These are phyloP conservation scores for Collichthys lucidus DNA, from an alignment of 2,113 vertebrate genomes.

Conservation along the genomic window DNA sequence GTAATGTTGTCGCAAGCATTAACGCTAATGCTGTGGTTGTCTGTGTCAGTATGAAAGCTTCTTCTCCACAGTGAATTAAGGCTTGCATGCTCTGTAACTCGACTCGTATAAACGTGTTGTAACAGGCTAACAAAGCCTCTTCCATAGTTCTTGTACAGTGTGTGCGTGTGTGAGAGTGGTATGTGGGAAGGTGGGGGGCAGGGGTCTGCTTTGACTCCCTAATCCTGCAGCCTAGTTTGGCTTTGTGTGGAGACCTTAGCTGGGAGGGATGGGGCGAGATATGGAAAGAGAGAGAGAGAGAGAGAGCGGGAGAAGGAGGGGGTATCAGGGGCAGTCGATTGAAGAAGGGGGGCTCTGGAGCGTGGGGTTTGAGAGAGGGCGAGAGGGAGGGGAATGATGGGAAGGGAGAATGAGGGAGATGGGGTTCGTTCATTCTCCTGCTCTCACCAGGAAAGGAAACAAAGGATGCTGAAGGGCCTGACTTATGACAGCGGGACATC, in stretches of 20 bases:
- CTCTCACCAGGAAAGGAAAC: constrained; percentile 73
- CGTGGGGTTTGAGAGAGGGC: constrained; percentile 44
- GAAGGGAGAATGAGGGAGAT: constrained; percentile 69
- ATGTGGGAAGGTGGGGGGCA: constrained; percentile 68
- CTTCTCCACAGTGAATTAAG: constrained; percentile 21
- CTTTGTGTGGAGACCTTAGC: constrained; percentile 75
- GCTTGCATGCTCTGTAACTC: constrained; percentile 25
- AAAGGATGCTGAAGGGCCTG: constrained; percentile 73
- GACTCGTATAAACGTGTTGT: constrained; percentile 42
- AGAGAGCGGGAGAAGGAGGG: constrained; percentile 22
- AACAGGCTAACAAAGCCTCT: constrained; percentile 43
- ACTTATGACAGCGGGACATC: constrained; percentile 65
- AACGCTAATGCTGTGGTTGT: not conserved
- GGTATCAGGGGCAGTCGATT: constrained; percentile 48
- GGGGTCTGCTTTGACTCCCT: constrained; percentile 79
- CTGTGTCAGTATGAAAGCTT: not conserved
- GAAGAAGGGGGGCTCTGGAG: constrained; percentile 30
- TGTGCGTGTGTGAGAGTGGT: constrained; percentile 41
- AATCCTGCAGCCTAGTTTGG: constrained; percentile 73
- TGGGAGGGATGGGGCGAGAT: constrained; percentile 53
- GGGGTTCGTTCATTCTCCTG: constrained; percentile 67
- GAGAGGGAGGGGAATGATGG: constrained; percentile 63
- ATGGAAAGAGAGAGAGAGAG: constrained; percentile 38
- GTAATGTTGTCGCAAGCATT: not conserved
- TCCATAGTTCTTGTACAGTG: constrained; percentile 45